Percentiles rank a stretch among this genome's conserved stretches.
Conservation (phyloP, 2,797 vertebrate genomes). For the Catamblyrhynchus diadema region DNA sequence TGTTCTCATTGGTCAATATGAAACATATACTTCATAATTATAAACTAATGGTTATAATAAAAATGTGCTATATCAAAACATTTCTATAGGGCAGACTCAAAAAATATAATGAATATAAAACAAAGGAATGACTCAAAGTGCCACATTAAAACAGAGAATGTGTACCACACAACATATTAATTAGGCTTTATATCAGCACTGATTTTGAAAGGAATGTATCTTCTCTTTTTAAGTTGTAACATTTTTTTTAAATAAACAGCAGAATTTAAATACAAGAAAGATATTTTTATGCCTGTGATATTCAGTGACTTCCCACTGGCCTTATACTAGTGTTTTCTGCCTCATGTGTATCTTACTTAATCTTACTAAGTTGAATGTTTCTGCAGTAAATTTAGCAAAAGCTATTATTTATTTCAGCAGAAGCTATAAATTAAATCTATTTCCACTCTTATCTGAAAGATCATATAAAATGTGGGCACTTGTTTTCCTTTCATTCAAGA, state of each 20-base stretch:
- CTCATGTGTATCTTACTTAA: not conserved
- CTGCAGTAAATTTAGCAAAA: not conserved
- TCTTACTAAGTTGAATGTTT: not conserved
- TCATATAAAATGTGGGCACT: accelerated
- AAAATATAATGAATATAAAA: not conserved
- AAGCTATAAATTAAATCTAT: not conserved
- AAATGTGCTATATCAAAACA: not conserved
- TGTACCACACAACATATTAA: not conserved
- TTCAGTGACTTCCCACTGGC: not conserved
- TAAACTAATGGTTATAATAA: not conserved
- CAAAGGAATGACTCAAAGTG: not conserved
- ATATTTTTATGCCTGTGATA: not conserved
- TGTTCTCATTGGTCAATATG: not conserved
- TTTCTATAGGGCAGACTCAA: not conserved
- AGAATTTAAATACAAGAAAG: not conserved
- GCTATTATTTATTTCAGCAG: not conserved
- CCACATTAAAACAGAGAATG: not conserved
- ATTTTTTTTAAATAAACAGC: not conserved
- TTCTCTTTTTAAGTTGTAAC: not conserved
- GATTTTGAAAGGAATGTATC: not conserved
- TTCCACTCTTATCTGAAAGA: not conserved
- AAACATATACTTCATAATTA: not conserved
- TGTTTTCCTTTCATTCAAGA: not conserved
- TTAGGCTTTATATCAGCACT: not conserved
- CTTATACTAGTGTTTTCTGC: not conserved